These are phyloP conservation scores for Sepiola atlantica DNA, from an alignment of 2,888 invertebrate genomes.

Conservation along the genomic window DNA sequence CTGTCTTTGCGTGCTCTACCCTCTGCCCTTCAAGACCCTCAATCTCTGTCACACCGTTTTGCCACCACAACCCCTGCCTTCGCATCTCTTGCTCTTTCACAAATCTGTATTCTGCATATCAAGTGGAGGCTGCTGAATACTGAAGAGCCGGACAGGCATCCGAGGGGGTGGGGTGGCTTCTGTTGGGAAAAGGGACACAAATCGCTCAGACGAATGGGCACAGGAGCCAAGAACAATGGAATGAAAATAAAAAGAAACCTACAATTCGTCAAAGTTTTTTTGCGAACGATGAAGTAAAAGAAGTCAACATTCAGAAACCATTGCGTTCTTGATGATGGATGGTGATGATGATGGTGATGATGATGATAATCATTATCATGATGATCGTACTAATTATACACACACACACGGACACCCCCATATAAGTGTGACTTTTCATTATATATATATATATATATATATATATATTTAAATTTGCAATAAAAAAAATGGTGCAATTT, in stretches of 20 bases:
- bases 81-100: constrained; percentile 2
- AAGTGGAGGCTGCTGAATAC: neutral
- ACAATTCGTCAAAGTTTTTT: too few relatives aligned
- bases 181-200: neutral
- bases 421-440: too few relatives aligned
- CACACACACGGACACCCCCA: too few relatives aligned
- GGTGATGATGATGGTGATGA: too few relatives aligned
- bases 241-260: neutral
- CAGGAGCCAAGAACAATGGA: neutral
- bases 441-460: too few relatives aligned
- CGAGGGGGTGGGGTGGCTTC: neutral
- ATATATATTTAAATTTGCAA: too few relatives aligned
- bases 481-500: too few relatives aligned
- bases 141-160: neutral
- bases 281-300: too few relatives aligned
- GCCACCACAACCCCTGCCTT: neutral
- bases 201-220: neutral
- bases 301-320: too few relatives aligned
- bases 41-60: neutral
- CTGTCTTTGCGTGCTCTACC: neutral
- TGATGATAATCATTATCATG: too few relatives aligned
- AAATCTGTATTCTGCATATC: neutral
- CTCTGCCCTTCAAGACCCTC: neutral
- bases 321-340: too few relatives aligned
- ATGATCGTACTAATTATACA: too few relatives aligned